These are phyloP conservation scores for Orestias chungarensis DNA, from an alignment of 2,797 vertebrate species.

Conservation along the genomic window DNA sequence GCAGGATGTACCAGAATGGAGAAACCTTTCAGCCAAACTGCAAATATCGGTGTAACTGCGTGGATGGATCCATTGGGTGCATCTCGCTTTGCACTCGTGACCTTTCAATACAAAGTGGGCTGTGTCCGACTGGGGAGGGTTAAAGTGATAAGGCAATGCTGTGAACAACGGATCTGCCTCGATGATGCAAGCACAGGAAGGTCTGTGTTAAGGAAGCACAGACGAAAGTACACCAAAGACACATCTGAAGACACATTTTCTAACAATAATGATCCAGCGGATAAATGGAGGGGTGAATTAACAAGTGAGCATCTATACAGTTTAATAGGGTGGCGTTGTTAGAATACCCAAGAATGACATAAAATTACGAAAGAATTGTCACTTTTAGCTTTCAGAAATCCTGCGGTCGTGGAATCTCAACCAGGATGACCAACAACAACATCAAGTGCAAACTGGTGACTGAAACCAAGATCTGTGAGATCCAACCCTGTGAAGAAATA, in stretches of 20 bases:
- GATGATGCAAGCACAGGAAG: conserved; percentile 69
- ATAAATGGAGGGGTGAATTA: conserved; percentile 76
- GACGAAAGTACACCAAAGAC: conserved; percentile 42
- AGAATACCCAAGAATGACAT: background rate
- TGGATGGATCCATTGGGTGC: conserved; percentile 89
- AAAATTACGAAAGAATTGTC: background rate
- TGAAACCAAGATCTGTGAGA: conserved; percentile 88
- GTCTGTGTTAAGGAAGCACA: conserved; percentile 63
- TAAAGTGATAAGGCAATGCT: conserved; percentile 86
- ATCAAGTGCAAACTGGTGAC: conserved; percentile 83
- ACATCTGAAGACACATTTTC: conserved; percentile 78
- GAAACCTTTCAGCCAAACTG: conserved; percentile 92
- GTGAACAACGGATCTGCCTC: conserved; percentile 85
- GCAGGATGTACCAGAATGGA: conserved; percentile 91
- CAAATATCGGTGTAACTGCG: conserved; percentile 93
- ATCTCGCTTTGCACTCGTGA: conserved; percentile 88
- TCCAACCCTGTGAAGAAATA: conserved; percentile 84
- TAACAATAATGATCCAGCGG: conserved; percentile 81
- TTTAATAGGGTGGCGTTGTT: background rate
- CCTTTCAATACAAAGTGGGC: conserved; percentile 80
- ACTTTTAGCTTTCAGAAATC: conserved; percentile 84
- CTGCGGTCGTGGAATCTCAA: conserved; percentile 86
- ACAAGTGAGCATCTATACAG: conserved; percentile 77
- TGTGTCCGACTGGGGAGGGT: conserved; percentile 84
- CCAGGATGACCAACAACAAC: conserved; percentile 85